Base-by-base conservation (phyloP, 2,888 invertebrate genomes). In the Drosophila conformis region DNA sequence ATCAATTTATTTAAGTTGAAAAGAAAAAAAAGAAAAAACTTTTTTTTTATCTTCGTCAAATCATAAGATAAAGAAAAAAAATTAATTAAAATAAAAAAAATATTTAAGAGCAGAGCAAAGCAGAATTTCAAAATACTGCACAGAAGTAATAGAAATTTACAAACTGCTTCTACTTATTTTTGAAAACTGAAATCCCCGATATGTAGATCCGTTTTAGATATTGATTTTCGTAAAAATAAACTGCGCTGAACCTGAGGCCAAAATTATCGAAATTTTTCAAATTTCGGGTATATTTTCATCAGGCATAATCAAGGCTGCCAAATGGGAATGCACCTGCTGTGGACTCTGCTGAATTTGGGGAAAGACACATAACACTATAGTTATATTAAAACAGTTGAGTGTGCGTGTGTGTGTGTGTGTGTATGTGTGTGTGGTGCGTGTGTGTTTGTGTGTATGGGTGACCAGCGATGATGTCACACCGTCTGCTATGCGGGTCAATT, bases 401-500 rank as follows among this genome's bases (percentile, higher is more conserved):
- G 27, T 38, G 18, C 46, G 68, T 27, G 46, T n/a, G 33, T 33
- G 18, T 53, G 68, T 27, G 46, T 15, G 33, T 15, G n/a, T 7
- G 54, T 6, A 21, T 27, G 40, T 27, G 40, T 31, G 21, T 53
- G 33, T 53, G 33, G 15, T 46, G 46, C 33, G 40, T 31, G 13
- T 38, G 51, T 56, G 38, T 13, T 1, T 33, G 21, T 52, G 21
- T 25, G 33, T 46, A 15, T 66, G 61, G 53, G 49, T 57, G 33
- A 38, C 51, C 57, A 21, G 67, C 42, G 79, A 73, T 84, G 88
- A 82, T 90, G 88, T 85, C 90, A 89, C 87, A 82, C 78, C 54
- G 46, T 76, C 51, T 76, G 67, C 62, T 71, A 84, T 87, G 88
- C 80, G 80, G 90, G 90, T 90, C 90, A 87, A 82, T 82, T 80